Percentiles rank a stretch among this genome's conserved stretches.
phyloP scores from a whole-genome alignment of 2,888 invertebrate species.

The Strigamia maritima region DNA sequence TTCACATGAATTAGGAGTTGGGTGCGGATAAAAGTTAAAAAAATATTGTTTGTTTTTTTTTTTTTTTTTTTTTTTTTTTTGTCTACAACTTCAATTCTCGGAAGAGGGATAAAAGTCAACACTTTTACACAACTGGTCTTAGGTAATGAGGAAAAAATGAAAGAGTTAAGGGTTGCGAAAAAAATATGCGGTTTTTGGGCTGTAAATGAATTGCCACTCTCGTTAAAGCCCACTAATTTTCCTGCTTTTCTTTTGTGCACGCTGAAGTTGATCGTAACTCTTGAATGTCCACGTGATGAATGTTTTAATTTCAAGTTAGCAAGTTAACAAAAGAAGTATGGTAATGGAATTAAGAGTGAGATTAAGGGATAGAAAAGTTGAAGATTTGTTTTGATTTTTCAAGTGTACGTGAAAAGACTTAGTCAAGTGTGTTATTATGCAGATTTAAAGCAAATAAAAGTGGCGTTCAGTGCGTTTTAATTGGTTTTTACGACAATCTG shows the following conservation, averaged over 20 bases:
- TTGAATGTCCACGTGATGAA: neutral
- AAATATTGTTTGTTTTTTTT: neutral
- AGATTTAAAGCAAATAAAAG: neutral
- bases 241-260: neutral
- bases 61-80: neutral
- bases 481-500: neutral
- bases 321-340: neutral
- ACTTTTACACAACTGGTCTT: neutral
- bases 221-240: neutral
- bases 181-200: slow-evolving; percentile 3
- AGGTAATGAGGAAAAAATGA: neutral
- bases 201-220: neutral
- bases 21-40: neutral
- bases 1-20: neutral
- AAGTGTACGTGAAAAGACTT: neutral
- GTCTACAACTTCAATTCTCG: neutral
- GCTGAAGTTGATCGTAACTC: neutral
- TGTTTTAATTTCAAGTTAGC: neutral
- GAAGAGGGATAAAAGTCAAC: neutral
- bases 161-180: neutral
- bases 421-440: neutral
- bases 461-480: neutral
- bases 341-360: neutral
- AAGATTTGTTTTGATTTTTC: neutral
- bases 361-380: neutral